These are phyloP conservation scores for Theocolax elegans DNA, from an alignment of 1,140 invertebrate species.

Conservation along the genomic window DNA sequence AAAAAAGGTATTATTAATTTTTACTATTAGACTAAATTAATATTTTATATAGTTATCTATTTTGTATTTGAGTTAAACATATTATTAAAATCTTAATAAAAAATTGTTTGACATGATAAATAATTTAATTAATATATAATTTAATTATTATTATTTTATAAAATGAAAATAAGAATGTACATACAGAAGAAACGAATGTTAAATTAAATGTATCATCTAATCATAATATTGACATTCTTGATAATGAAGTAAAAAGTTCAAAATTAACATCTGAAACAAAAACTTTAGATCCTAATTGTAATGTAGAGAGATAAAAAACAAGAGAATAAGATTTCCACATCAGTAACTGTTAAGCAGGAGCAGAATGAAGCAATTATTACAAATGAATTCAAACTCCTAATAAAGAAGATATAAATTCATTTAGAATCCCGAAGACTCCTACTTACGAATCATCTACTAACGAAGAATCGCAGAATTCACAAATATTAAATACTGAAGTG, in stretches of 20 bases:
- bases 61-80: too few species aligned
- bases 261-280: not conserved
- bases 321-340: not conserved
- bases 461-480: not conserved
- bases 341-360: not conserved
- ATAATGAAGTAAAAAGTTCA: not conserved
- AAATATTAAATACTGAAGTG: not conserved
- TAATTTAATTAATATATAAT: too few species aligned
- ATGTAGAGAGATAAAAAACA: not conserved
- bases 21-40: too few species aligned
- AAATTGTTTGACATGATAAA: too few species aligned
- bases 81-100: too few species aligned
- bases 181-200: not conserved
- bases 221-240: not conserved
- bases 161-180: not conserved
- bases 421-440: too few species aligned
- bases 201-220: too few species aligned
- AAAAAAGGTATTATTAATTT: slow-evolving; percentile 57
- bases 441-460: not conserved
- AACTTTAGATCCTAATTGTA: too few species aligned
- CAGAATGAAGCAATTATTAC: not conserved
- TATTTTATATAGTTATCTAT: too few species aligned
- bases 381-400: not conserved
- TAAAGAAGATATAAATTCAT: not conserved
- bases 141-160: not conserved